phyloP scores from a whole-genome alignment of 2,888 invertebrate species.

The Pycnomerus fuliginosus region DNA sequence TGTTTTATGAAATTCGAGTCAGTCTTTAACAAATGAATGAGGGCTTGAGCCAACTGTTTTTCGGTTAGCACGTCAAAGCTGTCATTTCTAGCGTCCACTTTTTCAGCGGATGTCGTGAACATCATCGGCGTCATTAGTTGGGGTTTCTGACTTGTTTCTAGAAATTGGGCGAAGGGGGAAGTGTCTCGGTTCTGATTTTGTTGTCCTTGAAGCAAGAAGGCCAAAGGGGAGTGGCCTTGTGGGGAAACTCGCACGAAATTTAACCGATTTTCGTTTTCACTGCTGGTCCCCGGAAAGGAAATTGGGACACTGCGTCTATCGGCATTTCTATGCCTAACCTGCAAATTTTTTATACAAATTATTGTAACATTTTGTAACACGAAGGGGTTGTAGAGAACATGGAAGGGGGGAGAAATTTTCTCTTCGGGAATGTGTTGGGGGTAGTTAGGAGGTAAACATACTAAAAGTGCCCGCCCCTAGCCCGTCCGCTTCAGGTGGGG shows the following conservation, averaged over 20 bases:
- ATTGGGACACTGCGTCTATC: conserved; percentile 47
- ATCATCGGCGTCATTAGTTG: conserved; percentile 84
- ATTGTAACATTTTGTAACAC: no score
- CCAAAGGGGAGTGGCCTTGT: conserved; percentile 33
- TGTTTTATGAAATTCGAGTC: conserved; percentile 86
- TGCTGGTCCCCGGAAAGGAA: conserved; percentile 35
- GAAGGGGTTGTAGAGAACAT: no score
- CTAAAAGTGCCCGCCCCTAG: no score
- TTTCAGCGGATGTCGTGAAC: conserved; percentile 60
- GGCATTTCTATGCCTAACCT: no score
- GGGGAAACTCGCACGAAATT: conserved; percentile 59
- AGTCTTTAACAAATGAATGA: conserved; percentile 82
- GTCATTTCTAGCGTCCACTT: conserved; percentile 7
- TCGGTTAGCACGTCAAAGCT: conserved; percentile 75
- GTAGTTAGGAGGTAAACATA: no score
- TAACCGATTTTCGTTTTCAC: conserved; percentile 53
- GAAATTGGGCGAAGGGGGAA: conserved; percentile 60
- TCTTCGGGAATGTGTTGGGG: no score
- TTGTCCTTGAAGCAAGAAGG: conserved; percentile 41
- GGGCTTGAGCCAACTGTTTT: conserved; percentile 86
- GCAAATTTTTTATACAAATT: no score
- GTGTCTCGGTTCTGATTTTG: conserved; percentile 33
- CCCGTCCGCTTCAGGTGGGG: no score
- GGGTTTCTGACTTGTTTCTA: conserved; percentile 62
- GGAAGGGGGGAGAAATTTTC: no score